Evolutionary conservation across 2,797 vertebrate species (phyloP).

Genomic region (Gallinago solitaria): DNA sequence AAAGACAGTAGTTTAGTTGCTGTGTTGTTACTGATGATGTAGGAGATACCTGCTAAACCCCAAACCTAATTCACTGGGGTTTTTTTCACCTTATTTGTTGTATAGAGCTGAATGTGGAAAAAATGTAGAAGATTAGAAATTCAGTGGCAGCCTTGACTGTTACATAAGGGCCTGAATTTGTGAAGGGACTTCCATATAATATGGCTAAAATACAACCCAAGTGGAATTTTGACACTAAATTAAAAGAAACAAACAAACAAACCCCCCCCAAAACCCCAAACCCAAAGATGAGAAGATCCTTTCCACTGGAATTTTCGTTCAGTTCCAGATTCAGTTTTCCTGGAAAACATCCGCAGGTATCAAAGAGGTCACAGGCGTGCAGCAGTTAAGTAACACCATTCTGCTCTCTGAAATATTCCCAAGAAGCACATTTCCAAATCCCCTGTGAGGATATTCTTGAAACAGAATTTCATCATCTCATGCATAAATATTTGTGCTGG

Average conservation of each 20-base stretch:
- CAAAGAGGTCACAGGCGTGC: not conserved
- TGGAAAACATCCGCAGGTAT: not conserved
- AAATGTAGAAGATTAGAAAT: not conserved
- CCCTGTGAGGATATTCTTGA: not conserved
- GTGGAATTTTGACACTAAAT: not conserved
- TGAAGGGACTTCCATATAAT: not conserved
- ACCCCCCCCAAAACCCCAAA: too few species aligned
- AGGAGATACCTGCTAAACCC: not conserved
- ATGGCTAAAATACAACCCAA: not conserved
- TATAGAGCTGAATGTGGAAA: not conserved
- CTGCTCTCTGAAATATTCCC: not conserved
- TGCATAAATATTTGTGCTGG: slow-evolving; percentile 19
- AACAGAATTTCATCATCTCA: not conserved
- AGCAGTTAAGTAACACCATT: not conserved
- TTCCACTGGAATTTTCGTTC: not conserved
- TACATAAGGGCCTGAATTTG: not conserved
- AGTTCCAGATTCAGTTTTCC: not conserved
- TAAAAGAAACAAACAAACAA: not conserved
- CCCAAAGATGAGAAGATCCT: not conserved
- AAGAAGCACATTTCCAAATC: not conserved
- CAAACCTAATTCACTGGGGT: not conserved
- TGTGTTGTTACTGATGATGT: not conserved
- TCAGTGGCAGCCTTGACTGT: not conserved
- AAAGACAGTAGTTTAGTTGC: not conserved
- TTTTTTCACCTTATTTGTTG: not conserved